These are phyloP conservation scores for Bubalus kerabau DNA, from an alignment of 2,113 vertebrate genomes.

Conservation along the genomic window DNA sequence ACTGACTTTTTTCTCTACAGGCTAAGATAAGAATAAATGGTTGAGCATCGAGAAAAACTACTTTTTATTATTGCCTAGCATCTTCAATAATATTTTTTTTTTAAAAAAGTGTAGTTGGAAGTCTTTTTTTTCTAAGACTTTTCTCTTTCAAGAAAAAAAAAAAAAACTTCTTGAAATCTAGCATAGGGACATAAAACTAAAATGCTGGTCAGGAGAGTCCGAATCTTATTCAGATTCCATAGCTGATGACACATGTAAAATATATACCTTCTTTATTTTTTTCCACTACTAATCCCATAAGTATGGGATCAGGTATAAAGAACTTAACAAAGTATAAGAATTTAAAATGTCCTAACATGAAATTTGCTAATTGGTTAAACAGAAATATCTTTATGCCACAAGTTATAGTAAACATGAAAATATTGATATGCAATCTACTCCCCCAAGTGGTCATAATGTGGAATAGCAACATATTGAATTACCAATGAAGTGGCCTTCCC, in stretches of 20 bases:
- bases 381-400: background rate
- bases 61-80: background rate
- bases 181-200: conserved; percentile 13
- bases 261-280: background rate
- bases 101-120: background rate
- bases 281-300: background rate
- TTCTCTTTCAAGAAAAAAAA: background rate
- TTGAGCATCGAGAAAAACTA: background rate
- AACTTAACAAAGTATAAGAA: background rate
- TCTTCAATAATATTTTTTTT: background rate
- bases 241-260: background rate
- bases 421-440: background rate
- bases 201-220: background rate
- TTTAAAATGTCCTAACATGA: conserved; percentile 19
- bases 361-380: background rate
- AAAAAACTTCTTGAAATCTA: background rate
- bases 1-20: background rate
- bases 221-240: background rate
- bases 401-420: conserved; percentile 1
- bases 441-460: background rate
- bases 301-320: background rate
- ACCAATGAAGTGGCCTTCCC: background rate
- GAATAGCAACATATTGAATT: background rate
- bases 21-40: background rate
- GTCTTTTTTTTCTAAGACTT: background rate